Percentiles rank a stretch among this genome's conserved stretches.
Evolutionary conservation across 2,113 vertebrate species (phyloP).

Genomic region (Oceanodroma tethys): DNA sequence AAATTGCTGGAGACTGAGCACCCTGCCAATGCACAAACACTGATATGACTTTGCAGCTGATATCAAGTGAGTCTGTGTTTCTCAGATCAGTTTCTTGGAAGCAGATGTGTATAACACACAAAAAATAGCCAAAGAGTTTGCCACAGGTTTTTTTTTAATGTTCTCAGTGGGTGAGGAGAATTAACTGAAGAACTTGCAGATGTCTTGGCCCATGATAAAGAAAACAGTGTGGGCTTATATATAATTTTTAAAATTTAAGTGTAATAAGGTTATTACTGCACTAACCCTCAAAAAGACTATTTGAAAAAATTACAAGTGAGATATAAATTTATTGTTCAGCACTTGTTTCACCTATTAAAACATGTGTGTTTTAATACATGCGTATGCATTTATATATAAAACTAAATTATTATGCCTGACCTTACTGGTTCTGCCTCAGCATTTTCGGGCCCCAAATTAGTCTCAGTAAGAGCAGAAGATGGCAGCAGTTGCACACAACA

Average conservation of each 20-base stretch:
- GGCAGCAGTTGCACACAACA: not conserved
- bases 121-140: not conserved
- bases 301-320: not conserved
- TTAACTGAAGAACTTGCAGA: not conserved
- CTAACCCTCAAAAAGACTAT: not conserved
- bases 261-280: not conserved
- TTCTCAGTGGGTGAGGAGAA: not conserved
- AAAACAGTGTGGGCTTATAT: not conserved
- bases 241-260: not conserved
- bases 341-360: not conserved
- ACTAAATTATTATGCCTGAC: too few species aligned
- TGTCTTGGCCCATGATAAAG: not conserved
- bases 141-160: not conserved
- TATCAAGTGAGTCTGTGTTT: not conserved
- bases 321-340: not conserved
- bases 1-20: not conserved
- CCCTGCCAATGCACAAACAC: not conserved
- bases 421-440: not conserved
- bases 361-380: accelerated
- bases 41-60: not conserved
- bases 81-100: not conserved
- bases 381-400: not conserved
- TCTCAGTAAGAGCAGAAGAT: not conserved
- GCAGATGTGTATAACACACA: not conserved
- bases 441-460: not conserved